These are phyloP conservation scores for Philereme transversata DNA, from an alignment of 2,888 invertebrate species.

Conservation along the genomic window DNA sequence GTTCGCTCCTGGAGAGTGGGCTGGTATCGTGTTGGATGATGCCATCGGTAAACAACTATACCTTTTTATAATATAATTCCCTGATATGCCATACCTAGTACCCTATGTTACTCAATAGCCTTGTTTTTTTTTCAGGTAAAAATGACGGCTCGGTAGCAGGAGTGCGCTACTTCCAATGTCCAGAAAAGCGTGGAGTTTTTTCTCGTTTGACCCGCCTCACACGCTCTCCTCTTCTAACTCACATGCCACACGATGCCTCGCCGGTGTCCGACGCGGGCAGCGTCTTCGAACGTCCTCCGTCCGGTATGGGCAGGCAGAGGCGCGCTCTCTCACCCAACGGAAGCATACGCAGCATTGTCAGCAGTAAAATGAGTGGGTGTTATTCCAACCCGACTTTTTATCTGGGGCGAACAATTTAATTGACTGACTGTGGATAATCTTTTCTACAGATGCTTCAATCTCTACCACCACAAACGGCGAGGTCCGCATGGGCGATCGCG, in stretches of 20 bases:
- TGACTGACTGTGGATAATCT: slow-evolving; percentile 1
- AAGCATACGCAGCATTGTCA: slow-evolving; percentile 78
- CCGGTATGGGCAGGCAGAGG: slow-evolving; percentile 70
- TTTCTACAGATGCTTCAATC: slow-evolving; percentile 70
- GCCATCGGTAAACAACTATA: slow-evolving; percentile 88
- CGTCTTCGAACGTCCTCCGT: slow-evolving; percentile 76
- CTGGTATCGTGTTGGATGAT: slow-evolving; percentile 97
- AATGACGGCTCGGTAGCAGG: slow-evolving; percentile 98
- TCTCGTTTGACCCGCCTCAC: slow-evolving; percentile 94
- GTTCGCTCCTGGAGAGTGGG: slow-evolving; percentile 99
- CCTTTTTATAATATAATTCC: not conserved
- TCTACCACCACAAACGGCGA: slow-evolving; percentile 83
- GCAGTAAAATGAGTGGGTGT: slow-evolving; percentile 81
- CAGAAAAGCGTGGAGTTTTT: slow-evolving; percentile 96
- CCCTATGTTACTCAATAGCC: not conserved
- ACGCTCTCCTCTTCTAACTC: slow-evolving; percentile 86
- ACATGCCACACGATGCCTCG: slow-evolving; percentile 77
- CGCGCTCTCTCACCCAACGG: slow-evolving; percentile 78
- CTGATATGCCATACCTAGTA: not conserved
- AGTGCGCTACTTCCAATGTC: slow-evolving; percentile 96
- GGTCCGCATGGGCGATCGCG: slow-evolving; percentile 94
- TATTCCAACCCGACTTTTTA: too few relatives aligned
- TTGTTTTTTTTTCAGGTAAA: slow-evolving; percentile 87
- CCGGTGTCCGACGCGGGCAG: slow-evolving; percentile 77
- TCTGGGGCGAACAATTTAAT: not conserved